Base-by-base conservation (phyloP, 2,797 vertebrate species). In the Fistularia commersonii region DNA sequence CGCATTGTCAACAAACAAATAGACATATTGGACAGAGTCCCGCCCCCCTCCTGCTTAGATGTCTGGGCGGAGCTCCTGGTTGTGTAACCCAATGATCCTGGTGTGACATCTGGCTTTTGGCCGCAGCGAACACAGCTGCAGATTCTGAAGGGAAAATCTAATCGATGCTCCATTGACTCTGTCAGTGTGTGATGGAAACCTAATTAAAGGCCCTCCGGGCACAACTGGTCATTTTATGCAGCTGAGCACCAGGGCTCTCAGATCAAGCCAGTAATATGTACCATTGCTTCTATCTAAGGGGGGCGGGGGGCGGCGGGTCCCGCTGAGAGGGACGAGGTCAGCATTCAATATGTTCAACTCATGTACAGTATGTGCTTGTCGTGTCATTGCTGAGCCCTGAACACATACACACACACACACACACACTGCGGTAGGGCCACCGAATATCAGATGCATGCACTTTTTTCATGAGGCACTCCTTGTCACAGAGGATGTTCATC, bases 91-190 rank as follows among this genome's bases (percentile, higher is more conserved):
- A 68, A 72, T 76, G 66, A 81, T 86, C 78, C 83, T 74, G 77
- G 47, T 76, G 77, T 87, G 83, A 88, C 84, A 86, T 80, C 76
- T 84, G 80, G 59, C 73, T 63, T 80, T 76, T 78, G 79, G 68
- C 82, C 70, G 77, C 78, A 51, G 76, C 57, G 31, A 64, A 72
- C 51, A 72, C 47, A 61, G 72, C 65, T 49, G 43, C 55, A 66
- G 78, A 76, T 85, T 83, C 86, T 82, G 82, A 72, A 88, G 85
- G 85, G 88, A 85, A 90, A 89, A 89, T 88, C 78, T 74, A 85
- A 90, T 90, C 90, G 82, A 88, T 90, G 76, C 55, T 51, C 58
- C 83, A 90, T 90, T 77, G 89, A 89, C 86, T 86, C 78, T 81
- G 79, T 77, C 82, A 81, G 72, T 80, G 79, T 45, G 57, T 58